Evolutionary conservation across 2,888 invertebrate species (phyloP).

Genomic region (Neoscelio sp.): DNA sequence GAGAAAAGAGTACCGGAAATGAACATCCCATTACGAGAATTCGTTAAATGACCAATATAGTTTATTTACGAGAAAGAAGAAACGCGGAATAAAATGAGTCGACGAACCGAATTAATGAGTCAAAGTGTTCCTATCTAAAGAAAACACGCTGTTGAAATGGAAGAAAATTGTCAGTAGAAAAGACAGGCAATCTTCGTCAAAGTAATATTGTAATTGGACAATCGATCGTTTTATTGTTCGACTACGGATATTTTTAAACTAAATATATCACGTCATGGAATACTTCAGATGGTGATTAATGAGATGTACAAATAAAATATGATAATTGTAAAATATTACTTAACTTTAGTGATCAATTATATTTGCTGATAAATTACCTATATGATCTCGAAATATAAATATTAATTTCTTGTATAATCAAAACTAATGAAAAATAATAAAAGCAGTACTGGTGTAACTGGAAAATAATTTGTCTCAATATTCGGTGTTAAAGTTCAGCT

Average conservation of each 20-base stretch:
- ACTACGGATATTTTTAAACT: neutral
- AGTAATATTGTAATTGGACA: slow-evolving; percentile 51
- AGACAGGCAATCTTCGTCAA: slow-evolving; percentile 35
- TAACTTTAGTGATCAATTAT: no score
- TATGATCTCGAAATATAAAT: slow-evolving; percentile 20
- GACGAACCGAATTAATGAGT: slow-evolving; percentile 53
- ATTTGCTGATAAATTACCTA: no score
- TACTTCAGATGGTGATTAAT: slow-evolving; percentile 6
- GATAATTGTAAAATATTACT: no score
- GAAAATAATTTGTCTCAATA: slow-evolving; percentile 47
- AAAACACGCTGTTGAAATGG: slow-evolving; percentile 32
- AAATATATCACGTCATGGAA: neutral
- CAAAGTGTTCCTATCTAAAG: slow-evolving; percentile 45
- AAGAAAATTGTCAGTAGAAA: slow-evolving; percentile 23
- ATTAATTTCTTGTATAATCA: slow-evolving; percentile 10
- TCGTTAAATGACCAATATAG: slow-evolving; percentile 63
- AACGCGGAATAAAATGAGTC: slow-evolving; percentile 33
- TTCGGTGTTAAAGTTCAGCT: slow-evolving; percentile 14
- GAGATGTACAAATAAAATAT: no score
- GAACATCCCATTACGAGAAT: slow-evolving; percentile 58
- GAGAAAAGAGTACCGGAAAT: slow-evolving; percentile 57
- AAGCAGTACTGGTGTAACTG: neutral
- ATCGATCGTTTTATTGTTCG: slow-evolving; percentile 34
- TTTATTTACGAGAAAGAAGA: slow-evolving; percentile 47
- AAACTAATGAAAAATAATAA: slow-evolving; percentile 5